These are phyloP conservation scores for Drosophila mettleri DNA, from an alignment of 2,888 invertebrate genomes.

Conservation along the genomic window DNA sequence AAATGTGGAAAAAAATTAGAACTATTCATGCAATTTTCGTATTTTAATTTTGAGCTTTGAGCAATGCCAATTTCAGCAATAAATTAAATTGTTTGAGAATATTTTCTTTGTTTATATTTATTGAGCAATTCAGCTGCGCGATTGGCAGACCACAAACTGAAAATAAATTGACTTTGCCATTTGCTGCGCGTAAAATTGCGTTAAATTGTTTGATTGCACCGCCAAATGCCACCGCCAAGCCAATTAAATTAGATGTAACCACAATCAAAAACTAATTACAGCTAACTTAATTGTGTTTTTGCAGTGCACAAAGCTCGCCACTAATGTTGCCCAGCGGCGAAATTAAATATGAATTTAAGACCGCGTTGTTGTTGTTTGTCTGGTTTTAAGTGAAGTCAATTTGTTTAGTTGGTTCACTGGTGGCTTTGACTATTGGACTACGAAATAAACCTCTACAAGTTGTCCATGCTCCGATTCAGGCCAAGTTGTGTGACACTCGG, in stretches of 20 bases:
- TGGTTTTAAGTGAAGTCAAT: slow-evolving; percentile 4
- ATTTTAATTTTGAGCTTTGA: neutral
- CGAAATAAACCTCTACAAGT: slow-evolving; percentile 45
- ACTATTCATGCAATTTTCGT: neutral
- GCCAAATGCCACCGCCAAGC: slow-evolving; percentile 22
- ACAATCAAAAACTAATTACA: slow-evolving; percentile 55
- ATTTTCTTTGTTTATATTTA: neutral
- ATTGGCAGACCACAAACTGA: neutral
- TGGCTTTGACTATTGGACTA: slow-evolving; percentile 9
- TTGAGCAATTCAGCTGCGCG: neutral
- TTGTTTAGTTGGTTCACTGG: slow-evolving; percentile 24
- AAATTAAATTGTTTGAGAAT: neutral
- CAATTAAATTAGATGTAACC: slow-evolving; percentile 53
- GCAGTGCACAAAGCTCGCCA: neutral
- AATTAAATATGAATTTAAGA: neutral
- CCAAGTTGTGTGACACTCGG: slow-evolving; percentile 11
- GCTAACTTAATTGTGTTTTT: slow-evolving; percentile 37
- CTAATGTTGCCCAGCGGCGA: slow-evolving; percentile 8
- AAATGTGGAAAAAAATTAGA: neutral
- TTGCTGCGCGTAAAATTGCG: neutral
- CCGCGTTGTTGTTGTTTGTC: neutral
- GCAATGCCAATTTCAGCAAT: neutral
- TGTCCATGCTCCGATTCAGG: slow-evolving; percentile 10
- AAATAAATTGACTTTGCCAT: neutral
- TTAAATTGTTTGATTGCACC: neutral